Evolutionary conservation across 2,888 invertebrate species (phyloP), one percentile per base, ranked within the genome.

Genomic region (Poecilobothrus nobilitatus): DNA sequence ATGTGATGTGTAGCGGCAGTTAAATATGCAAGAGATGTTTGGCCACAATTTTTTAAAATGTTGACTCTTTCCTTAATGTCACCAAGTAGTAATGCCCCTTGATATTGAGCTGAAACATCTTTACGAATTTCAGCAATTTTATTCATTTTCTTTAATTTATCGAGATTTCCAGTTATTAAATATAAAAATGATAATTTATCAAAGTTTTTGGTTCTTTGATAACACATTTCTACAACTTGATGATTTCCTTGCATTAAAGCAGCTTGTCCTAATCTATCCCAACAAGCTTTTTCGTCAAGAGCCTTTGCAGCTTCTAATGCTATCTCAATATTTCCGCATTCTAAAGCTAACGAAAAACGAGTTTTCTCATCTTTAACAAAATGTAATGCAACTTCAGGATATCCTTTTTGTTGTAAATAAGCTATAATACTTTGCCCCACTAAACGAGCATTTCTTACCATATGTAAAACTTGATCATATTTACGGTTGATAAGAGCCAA

Each of bases 311-410:
- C 97, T 78, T 98, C 97, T 22, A 99, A 80, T 0, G 98, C 99
- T 68, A 95, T 95, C 80, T 99, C 97, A 74, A 99, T 95, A 81
- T 99, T 98, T 1, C 97, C 97, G 81, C 99, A 99, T 81, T 99
- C 98, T 41, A 99, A 82, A 0, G 99, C 98, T 69, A 99, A 83
- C 0, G 95, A 91, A 77, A 99, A 94, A 22, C 97, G 86, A 0
- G 98, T 99, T 79, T 97, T 97, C 73, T 98, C 94, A 80, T 99
- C 98, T 81, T 99, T 98, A 1, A 99, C 99, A 83, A 99, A 99
- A 82, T 99, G 98, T 6, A 99, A 84, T 0, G 99, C 99, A 12
- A 99, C 97, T 83, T 99, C 98, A 0, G 99, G 98, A 80, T 98
- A 99, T 1, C 98, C 97, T 83, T 99, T 99, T 82, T 97, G 96